Percentiles rank a stretch among this genome's conserved stretches.
These are phyloP conservation scores for Argentina silus DNA, from an alignment of 2,797 vertebrate genomes.

Conservation along the genomic window DNA sequence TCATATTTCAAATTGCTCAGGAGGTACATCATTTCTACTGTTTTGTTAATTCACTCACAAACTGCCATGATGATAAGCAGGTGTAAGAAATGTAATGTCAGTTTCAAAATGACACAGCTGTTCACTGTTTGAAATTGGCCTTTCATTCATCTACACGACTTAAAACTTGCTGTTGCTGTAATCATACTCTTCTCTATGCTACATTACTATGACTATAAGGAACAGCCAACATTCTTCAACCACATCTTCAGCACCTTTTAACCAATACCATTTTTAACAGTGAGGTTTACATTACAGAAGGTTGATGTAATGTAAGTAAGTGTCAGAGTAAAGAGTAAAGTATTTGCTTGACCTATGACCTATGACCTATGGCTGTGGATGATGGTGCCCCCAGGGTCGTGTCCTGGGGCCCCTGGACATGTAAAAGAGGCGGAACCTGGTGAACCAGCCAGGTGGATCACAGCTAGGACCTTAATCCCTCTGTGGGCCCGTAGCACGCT, in stretches of 20 bases:
- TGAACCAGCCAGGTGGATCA: slow-evolving; percentile 54
- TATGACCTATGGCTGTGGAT: slow-evolving; percentile 49
- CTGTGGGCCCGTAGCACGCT: slow-evolving; percentile 36
- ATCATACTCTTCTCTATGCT: too few species aligned
- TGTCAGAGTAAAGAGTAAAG: too few species aligned
- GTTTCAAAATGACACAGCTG: not conserved
- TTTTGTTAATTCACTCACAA: too few species aligned
- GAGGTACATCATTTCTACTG: too few species aligned
- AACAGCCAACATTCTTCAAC: not conserved
- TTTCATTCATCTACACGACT: too few species aligned
- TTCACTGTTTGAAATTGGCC: too few species aligned
- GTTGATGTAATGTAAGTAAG: not conserved
- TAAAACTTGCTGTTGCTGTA: too few species aligned
- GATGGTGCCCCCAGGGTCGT: slow-evolving; percentile 41
- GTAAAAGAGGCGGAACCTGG: slow-evolving; percentile 43
- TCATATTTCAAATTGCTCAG: too few species aligned
- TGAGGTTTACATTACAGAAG: not conserved
- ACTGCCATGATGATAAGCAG: too few species aligned
- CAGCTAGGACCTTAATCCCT: slow-evolving; percentile 43
- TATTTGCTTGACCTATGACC: slow-evolving; percentile 59
- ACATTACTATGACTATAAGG: not conserved
- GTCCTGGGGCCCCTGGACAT: slow-evolving; percentile 41
- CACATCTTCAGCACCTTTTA: not conserved
- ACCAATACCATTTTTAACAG: not conserved
- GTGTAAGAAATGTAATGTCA: too few species aligned